Conservation (phyloP, 2,113 vertebrate genomes). For the Sapajus apella region DNA sequence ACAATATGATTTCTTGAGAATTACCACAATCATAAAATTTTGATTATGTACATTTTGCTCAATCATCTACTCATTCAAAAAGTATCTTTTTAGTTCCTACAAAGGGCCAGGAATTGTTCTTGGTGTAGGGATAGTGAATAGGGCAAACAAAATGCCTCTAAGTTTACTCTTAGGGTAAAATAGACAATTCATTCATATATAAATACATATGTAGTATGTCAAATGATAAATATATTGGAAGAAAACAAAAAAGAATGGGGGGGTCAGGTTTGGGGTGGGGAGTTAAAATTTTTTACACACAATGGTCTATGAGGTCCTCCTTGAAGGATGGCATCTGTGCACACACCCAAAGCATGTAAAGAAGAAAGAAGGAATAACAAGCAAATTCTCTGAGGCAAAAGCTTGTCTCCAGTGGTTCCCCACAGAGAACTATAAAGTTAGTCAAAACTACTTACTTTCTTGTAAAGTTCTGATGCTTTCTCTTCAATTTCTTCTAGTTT, state of each 20-base stretch:
- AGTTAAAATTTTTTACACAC: neutral
- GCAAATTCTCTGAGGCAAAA: neutral
- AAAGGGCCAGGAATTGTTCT: neutral
- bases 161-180: neutral
- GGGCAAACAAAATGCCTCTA: neutral
- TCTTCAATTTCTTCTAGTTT: conserved; percentile 93
- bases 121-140: neutral
- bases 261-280: neutral
- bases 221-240: neutral
- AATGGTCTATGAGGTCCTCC: neutral
- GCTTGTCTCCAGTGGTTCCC: too few species aligned
- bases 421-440: neutral
- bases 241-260: neutral
- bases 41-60: neutral
- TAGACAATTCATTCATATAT: neutral
- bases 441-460: conserved; percentile 88
- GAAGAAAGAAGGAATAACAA: neutral
- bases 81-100: neutral
- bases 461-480: conserved; percentile 89
- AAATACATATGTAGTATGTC: neutral
- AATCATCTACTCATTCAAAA: neutral
- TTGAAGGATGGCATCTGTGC: neutral
- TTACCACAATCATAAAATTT: neutral
- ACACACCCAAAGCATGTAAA: neutral
- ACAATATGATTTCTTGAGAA: neutral